A percentile compares a stretch with the other conserved stretches of the same genome.
These are phyloP conservation scores for Melanotaenia nigrans DNA, from an alignment of 2,797 vertebrate genomes.

Conservation along the genomic window DNA sequence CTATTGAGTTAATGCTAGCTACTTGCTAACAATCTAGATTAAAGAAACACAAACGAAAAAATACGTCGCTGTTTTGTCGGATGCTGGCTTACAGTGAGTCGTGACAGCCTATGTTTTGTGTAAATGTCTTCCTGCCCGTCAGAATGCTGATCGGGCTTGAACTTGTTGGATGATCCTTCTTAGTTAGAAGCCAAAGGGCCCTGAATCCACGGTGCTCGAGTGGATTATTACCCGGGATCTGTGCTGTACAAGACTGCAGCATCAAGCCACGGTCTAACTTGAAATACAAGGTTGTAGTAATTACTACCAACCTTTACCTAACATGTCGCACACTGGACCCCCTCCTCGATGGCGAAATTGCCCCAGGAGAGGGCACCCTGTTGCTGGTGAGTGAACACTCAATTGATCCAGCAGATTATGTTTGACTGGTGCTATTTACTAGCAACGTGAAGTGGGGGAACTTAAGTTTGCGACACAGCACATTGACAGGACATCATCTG, in stretches of 20 bases:
- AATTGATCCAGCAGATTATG: neutral
- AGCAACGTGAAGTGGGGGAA: neutral
- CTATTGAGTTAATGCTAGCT: slow-evolving; percentile 42
- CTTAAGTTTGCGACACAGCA: neutral
- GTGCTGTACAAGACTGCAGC: slow-evolving; percentile 8
- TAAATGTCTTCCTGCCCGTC: slow-evolving; percentile 15
- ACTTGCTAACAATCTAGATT: slow-evolving; percentile 40
- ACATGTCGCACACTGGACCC: slow-evolving; percentile 91
- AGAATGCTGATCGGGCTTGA: slow-evolving; percentile 36
- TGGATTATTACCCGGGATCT: slow-evolving; percentile 46
- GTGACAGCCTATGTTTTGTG: slow-evolving; percentile 12
- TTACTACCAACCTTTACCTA: slow-evolving; percentile 14
- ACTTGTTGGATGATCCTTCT: slow-evolving; percentile 45
- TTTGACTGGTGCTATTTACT: neutral
- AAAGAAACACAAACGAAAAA: slow-evolving; percentile 20
- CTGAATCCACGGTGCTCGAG: slow-evolving; percentile 60
- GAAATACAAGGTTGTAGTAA: neutral
- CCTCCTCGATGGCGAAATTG: slow-evolving; percentile 96
- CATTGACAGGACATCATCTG: neutral
- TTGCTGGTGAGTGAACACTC: slow-evolving; percentile 86
- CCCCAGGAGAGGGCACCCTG: slow-evolving; percentile 93
- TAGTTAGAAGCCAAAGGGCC: slow-evolving; percentile 54
- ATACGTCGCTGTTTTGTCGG: neutral
- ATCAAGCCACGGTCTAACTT: slow-evolving; percentile 15
- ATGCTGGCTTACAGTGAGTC: slow-evolving; percentile 13